Evolutionary conservation across 2,888 invertebrate genomes (phyloP).

Genomic region (Campopleginae sp.): DNA sequence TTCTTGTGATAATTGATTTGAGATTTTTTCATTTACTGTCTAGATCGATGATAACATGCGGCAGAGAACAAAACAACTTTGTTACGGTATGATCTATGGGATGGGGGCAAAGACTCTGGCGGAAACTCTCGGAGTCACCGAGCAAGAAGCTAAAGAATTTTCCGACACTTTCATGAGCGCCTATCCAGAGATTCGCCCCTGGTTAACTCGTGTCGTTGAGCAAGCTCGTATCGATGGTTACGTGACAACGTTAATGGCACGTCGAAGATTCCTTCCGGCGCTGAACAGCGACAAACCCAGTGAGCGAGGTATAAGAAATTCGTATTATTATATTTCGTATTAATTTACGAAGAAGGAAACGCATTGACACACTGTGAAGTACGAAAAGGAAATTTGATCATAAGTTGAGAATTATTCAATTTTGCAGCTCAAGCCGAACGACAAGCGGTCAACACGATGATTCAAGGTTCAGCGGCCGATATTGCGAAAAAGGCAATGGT

Average conservation of each 20-base stretch:
- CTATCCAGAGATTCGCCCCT: conserved; percentile 90
- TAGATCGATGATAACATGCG: conserved; percentile 91
- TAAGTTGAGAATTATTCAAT: conserved; percentile 11
- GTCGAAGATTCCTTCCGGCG: conserved; percentile 91
- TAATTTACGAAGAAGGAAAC: no score
- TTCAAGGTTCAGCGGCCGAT: conserved; percentile 99
- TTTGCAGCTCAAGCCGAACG: conserved; percentile 92
- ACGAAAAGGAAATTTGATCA: neutral
- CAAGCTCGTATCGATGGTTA: conserved; percentile 90
- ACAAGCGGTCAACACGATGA: conserved; percentile 97
- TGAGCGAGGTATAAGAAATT: conserved; percentile 86
- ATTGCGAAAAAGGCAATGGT: conserved; percentile 96
- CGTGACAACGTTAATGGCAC: conserved; percentile 92
- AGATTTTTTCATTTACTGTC: conserved; percentile 13
- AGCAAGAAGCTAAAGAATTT: conserved; percentile 92
- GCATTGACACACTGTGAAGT: neutral
- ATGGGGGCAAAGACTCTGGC: conserved; percentile 95
- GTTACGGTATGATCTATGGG: conserved; percentile 98
- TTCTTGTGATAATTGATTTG: conserved; percentile 31
- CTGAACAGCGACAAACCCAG: conserved; percentile 88
- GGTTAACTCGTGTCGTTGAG: conserved; percentile 86
- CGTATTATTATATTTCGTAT: neutral
- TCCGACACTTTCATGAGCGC: conserved; percentile 92
- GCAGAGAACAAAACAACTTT: conserved; percentile 95
- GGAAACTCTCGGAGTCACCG: conserved; percentile 91